Percentiles rank a stretch among this genome's conserved stretches.
Conservation (phyloP, 1,140 invertebrate species). For the Coptotermes formosanus region DNA sequence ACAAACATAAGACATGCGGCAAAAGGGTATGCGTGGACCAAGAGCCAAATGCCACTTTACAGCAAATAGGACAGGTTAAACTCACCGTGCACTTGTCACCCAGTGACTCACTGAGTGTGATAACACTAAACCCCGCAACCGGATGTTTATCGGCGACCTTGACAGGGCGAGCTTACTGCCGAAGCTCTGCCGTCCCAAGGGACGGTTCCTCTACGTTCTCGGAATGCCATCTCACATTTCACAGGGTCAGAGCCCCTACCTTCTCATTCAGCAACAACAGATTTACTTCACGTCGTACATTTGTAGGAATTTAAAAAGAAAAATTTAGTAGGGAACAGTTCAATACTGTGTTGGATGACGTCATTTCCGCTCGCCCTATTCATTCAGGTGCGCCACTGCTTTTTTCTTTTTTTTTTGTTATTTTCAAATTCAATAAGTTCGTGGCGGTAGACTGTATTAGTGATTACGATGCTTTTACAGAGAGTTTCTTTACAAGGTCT, state of each 20-base stretch:
- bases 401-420: neutral
- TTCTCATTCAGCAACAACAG: neutral
- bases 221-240: neutral
- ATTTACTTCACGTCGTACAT: neutral
- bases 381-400: neutral
- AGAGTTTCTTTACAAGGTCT: neutral
- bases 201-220: neutral
- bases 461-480: neutral
- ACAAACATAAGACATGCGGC: too few species aligned
- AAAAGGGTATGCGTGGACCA: too few species aligned
- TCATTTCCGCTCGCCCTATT: constrained; percentile 8
- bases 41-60: too few species aligned
- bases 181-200: neutral
- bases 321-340: neutral
- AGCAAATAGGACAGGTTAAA: too few species aligned
- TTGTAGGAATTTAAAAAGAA: neutral
- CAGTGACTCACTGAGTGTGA: neutral
- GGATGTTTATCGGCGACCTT: neutral
- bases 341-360: neutral
- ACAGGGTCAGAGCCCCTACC: neutral
- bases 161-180: neutral
- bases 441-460: neutral
- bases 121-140: neutral
- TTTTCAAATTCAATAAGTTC: neutral
- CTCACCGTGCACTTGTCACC: neutral